Base-by-base conservation (phyloP, 2,888 invertebrate species). In the Furcula furcula region DNA sequence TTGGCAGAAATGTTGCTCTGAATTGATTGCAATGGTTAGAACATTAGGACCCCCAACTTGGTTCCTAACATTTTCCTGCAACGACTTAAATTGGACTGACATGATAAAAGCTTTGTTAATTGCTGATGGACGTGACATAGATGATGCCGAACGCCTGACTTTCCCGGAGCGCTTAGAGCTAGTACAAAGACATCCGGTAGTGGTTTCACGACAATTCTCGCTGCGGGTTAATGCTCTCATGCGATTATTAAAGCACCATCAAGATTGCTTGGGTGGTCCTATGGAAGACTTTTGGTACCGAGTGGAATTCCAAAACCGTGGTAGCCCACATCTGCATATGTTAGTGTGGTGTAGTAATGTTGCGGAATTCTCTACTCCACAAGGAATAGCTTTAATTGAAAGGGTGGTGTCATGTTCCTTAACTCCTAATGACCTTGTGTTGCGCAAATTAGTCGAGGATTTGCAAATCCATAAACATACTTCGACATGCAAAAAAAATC, bases 261-360 rank as follows among this genome's bases (percentile, higher is more conserved):
- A 25, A 9, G 10, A 9, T 4, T 26, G 19, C 7, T 29, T 35
- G n/a, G 14, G 25, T 10, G 34, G 29, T 18, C 22, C 14, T 10
- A n/a, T 35, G 7, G 11, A 7, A 11, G 29, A 35, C 26, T 35
- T 25, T 21, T 57, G 61, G 66, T 62, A 55, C 16, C 29, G 62
- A 26, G 43, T 71, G 1, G 68, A 71, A n/a, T 73, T 71, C 20
- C 61, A 70, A 36, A 67, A 67, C 19, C 36, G 64, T 0, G 68
- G 64, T 5, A 68, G 65, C 26, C 66, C 66, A 6, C 64, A 66
- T 43, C 25, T 67, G n/a, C 66, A 67, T 33, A 65, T 64, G 59
- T 31, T 65, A 1, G 18, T 65, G 0, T 70, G 66, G 67, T 56
- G 57, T 40, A 6, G 12, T 1, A 20, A 31, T 40, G 3, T 51